phyloP scores from a whole-genome alignment of 2,113 vertebrate species.

The Indicator indicator region DNA sequence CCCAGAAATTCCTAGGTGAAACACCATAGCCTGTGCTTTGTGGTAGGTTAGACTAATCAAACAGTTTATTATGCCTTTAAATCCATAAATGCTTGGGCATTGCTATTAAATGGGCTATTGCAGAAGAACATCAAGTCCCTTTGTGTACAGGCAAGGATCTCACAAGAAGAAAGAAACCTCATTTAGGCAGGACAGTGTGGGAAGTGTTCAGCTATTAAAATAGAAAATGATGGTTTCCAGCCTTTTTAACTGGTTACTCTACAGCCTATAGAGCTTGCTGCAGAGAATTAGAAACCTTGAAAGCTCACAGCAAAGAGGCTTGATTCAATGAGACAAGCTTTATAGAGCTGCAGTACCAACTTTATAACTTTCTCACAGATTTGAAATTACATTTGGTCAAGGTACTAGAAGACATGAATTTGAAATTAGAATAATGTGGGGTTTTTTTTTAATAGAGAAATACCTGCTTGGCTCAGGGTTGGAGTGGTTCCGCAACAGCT shows the following conservation, averaged over 20 bases:
- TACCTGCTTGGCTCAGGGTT: slow-evolving; percentile 1
- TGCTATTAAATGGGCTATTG: slow-evolving; percentile 31
- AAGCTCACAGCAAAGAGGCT: slow-evolving; percentile 15
- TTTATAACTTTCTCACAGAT: slow-evolving; percentile 6
- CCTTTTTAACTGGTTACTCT: slow-evolving; percentile 9
- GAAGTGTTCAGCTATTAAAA: slow-evolving; percentile 44
- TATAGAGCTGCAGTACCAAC: slow-evolving; percentile 21
- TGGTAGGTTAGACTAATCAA: background rate
- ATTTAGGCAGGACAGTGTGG: slow-evolving; percentile 40
- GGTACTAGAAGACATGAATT: slow-evolving; percentile 23
- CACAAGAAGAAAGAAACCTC: background rate
- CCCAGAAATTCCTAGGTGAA: background rate
- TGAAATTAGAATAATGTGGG: background rate
- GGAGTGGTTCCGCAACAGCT: background rate
- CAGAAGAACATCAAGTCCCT: background rate
- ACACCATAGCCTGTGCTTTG: background rate
- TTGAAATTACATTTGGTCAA: slow-evolving; percentile 45
- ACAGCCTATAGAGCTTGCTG: slow-evolving; percentile 15
- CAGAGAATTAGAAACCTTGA: slow-evolving; percentile 55
- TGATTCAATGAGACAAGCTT: slow-evolving; percentile 41
- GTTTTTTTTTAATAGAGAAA: background rate
- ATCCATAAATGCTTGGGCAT: background rate
- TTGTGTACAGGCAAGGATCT: slow-evolving; percentile 12
- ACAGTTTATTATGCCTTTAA: background rate
- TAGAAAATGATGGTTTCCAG: slow-evolving; percentile 12